A percentile compares a stretch with the other conserved stretches of the same genome.
Evolutionary conservation across 2,113 vertebrate species (phyloP).

Genomic region (Percopsis transmontana): DNA sequence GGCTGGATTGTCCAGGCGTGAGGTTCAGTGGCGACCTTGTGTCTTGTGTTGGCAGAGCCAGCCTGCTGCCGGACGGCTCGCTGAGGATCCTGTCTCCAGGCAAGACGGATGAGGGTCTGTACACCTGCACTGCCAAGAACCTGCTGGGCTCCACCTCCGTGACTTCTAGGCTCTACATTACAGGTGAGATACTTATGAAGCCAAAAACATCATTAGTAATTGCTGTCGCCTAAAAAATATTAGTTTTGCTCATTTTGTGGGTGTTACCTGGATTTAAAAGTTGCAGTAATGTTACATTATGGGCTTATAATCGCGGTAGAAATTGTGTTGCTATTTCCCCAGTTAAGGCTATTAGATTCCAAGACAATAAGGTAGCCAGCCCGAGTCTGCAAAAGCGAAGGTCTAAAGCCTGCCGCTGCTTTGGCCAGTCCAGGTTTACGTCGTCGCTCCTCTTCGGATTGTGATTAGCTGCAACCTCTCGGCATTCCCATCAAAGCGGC

Average conservation of each 20-base stretch:
- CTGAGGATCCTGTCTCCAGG: conserved; percentile 86
- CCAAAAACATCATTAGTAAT: background rate
- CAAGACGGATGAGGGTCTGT: conserved; percentile 90
- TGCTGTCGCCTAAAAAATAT: conserved; percentile 1
- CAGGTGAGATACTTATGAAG: conserved; percentile 77
- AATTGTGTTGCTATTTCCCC: conserved; percentile 46
- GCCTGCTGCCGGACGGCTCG: conserved; percentile 85
- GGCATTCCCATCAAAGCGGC: conserved; percentile 51
- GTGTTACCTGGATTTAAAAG: conserved; percentile 12
- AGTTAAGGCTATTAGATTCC: conserved; percentile 13
- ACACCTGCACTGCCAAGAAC: conserved; percentile 89
- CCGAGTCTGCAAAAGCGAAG: conserved; percentile 54
- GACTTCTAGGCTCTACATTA: conserved; percentile 86
- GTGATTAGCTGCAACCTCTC: conserved; percentile 27
- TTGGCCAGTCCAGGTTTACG: conserved; percentile 21
- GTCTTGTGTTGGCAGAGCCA: conserved; percentile 81
- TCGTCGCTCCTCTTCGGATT: no score
- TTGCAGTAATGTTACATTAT: background rate
- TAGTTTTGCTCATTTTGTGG: conserved; percentile 1
- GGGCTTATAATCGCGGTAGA: conserved; percentile 27
- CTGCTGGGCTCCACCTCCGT: conserved; percentile 83
- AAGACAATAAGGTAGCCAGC: conserved; percentile 20
- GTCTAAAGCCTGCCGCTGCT: conserved; percentile 34
- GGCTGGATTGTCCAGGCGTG: background rate
- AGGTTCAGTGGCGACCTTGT: conserved; percentile 10